These are phyloP conservation scores for Zenarchopterus dispar DNA, from an alignment of 2,797 vertebrate species.

Conservation along the genomic window DNA sequence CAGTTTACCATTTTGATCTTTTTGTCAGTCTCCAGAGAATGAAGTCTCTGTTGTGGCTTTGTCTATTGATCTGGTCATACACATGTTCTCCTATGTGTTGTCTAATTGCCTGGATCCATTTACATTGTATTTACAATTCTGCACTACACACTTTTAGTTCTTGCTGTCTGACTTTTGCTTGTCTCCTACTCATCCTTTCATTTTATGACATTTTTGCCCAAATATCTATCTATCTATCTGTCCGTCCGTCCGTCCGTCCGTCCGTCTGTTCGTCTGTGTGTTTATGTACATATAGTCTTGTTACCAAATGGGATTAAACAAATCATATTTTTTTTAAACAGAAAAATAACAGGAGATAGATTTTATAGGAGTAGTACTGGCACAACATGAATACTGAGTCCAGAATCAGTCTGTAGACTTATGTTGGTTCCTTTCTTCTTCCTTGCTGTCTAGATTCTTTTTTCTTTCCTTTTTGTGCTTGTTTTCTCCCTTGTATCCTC, in stretches of 20 bases:
- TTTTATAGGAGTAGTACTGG: background rate
- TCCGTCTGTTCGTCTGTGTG: background rate
- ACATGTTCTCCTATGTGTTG: background rate
- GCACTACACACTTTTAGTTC: background rate
- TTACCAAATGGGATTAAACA: background rate
- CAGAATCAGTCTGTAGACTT: background rate
- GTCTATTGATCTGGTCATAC: background rate
- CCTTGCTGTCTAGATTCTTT: background rate
- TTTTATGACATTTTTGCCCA: background rate
- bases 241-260: background rate
- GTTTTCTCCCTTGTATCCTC: too few relatives aligned
- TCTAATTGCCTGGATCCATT: constrained; percentile 1
- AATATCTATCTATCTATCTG: too few relatives aligned
- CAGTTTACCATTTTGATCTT: constrained; percentile 13
- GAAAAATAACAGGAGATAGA: background rate
- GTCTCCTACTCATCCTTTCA: background rate
- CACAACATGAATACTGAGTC: too few relatives aligned
- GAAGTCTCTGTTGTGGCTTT: background rate
- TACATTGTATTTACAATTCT: background rate
- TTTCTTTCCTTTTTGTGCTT: background rate
- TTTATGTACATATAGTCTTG: background rate
- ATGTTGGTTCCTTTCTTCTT: background rate
- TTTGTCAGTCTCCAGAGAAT: background rate
- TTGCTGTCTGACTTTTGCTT: background rate
- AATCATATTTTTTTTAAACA: too few relatives aligned